phyloP scores from a whole-genome alignment of 2,888 invertebrate genomes.

The Oxycera nigricornis region DNA sequence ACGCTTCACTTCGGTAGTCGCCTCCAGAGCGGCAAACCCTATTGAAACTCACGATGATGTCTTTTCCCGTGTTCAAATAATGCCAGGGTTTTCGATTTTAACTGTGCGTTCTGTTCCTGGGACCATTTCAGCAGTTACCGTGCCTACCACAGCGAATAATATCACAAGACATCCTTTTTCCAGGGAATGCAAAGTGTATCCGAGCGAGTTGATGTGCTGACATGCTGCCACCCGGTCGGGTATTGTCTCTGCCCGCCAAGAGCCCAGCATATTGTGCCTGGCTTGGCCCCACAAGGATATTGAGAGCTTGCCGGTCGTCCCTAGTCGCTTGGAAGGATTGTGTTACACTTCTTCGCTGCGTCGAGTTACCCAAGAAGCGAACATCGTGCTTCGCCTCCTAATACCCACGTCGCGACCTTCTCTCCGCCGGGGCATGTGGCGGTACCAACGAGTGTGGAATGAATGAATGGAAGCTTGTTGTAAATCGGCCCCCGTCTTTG shows the following conservation, averaged over 20 bases:
- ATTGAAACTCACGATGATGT: too few species aligned
- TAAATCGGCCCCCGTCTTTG: slow-evolving; percentile 11
- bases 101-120: too few species aligned
- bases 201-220: not conserved
- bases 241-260: not conserved
- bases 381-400: not conserved
- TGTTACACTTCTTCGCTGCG: slow-evolving; percentile 5
- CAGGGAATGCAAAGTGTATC: not conserved
- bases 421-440: not conserved
- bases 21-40: too few species aligned
- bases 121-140: too few species aligned
- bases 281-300: too few species aligned
- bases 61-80: too few species aligned
- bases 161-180: not conserved
- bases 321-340: slow-evolving; percentile 8
- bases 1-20: too few species aligned
- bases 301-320: not conserved
- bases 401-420: not conserved
- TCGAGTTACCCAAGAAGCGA: not conserved
- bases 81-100: too few species aligned
- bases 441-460: slow-evolving; percentile 10
- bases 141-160: not conserved
- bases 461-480: slow-evolving; percentile 37
- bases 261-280: not conserved
- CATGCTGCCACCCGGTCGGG: not conserved